A percentile compares a stretch with the other conserved stretches of the same genome.
Conservation (phyloP, 2,797 vertebrate species). For the Hyperoplus immaculatus region DNA sequence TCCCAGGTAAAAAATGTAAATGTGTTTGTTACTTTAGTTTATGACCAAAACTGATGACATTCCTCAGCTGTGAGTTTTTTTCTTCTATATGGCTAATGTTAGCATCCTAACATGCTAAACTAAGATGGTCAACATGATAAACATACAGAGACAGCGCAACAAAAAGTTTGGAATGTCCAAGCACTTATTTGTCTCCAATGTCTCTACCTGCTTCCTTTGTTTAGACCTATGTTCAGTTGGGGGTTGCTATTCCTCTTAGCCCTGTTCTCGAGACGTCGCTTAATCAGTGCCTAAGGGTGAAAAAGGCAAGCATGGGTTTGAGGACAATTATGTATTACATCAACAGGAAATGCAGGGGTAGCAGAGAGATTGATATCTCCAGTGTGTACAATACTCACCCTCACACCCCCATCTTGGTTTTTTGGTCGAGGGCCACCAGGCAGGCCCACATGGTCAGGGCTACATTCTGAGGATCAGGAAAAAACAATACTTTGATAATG, state of each 20-base stretch:
- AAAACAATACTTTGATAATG: neutral
- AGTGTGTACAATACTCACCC: constrained; percentile 66
- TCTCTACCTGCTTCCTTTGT: constrained; percentile 74
- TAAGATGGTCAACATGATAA: neutral
- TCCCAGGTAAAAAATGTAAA: neutral
- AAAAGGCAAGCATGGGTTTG: neutral
- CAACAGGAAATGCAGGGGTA: constrained; percentile 50
- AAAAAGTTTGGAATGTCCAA: neutral
- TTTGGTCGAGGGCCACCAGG: constrained; percentile 71
- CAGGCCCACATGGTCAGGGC: constrained; percentile 75
- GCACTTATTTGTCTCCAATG: neutral
- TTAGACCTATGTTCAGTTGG: constrained; percentile 71
- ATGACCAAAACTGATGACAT: neutral
- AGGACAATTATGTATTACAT: constrained; percentile 9
- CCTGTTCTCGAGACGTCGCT: constrained; percentile 77
- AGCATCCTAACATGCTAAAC: neutral
- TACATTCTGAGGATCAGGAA: constrained; percentile 76
- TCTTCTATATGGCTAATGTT: neutral
- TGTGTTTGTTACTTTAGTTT: neutral
- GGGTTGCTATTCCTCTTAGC: constrained; percentile 79
- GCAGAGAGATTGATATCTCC: constrained; percentile 13
- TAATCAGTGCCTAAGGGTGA: constrained; percentile 80
- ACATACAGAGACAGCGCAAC: neutral
- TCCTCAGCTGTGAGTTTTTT: neutral
- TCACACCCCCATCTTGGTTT: constrained; percentile 83